phyloP scores from a whole-genome alignment of 2,888 invertebrate genomes.

The Hirtodrosophila cameraria region DNA sequence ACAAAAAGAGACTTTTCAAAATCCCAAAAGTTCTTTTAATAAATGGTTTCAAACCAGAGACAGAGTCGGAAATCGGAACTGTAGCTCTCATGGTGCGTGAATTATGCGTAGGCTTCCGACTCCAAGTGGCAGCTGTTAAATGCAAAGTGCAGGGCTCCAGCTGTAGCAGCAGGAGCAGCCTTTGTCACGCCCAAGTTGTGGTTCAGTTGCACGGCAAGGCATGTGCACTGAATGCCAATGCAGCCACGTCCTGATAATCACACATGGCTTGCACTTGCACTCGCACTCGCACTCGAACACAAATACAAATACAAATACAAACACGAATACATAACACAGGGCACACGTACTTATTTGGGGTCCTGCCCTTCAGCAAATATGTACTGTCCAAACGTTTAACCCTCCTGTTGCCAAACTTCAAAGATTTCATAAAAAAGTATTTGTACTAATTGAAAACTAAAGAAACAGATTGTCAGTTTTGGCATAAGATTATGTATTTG shows the following conservation, averaged over 20 bases:
- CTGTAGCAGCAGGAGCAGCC: neutral
- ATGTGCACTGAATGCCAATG: conserved; percentile 52
- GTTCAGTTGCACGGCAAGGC: conserved; percentile 35
- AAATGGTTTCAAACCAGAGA: conserved; percentile 29
- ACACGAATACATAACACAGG: no score
- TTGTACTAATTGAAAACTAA: no score
- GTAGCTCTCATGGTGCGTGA: conserved; percentile 16
- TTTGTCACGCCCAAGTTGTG: conserved; percentile 18
- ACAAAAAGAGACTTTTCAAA: conserved; percentile 18
- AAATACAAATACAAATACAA: no score
- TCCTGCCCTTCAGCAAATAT: conserved; percentile 8
- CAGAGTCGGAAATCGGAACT: conserved; percentile 4
- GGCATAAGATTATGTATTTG: no score
- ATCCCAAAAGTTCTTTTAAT: conserved; percentile 19
- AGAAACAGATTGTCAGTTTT: no score
- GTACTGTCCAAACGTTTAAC: conserved; percentile 2
- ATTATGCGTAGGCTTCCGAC: conserved; percentile 20
- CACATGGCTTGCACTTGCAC: no score
- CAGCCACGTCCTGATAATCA: conserved; percentile 50
- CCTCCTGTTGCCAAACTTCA: conserved; percentile 2
- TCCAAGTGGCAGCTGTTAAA: conserved; percentile 35
- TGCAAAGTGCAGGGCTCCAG: conserved; percentile 8
- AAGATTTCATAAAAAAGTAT: no score
- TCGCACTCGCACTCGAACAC: no score
- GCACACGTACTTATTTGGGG: conserved; percentile 12